Conservation (phyloP, 2,797 vertebrate species). For the Chelon labrosus region DNA sequence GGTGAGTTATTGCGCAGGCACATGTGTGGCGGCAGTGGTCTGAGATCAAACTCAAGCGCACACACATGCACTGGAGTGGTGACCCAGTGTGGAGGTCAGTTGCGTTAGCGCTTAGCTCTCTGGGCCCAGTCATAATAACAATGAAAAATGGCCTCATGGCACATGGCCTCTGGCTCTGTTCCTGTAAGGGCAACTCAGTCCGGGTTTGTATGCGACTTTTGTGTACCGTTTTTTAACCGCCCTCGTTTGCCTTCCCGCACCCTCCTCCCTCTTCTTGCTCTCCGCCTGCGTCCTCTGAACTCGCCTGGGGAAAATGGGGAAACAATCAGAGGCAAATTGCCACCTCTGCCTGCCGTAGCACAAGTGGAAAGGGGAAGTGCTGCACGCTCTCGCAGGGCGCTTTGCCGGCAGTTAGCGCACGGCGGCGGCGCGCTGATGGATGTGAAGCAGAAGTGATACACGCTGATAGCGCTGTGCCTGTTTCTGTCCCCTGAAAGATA, state of each 20-base stretch:
- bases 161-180: constrained; percentile 23
- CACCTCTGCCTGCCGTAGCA: constrained; percentile 24
- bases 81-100: constrained; percentile 62
- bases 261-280: not conserved
- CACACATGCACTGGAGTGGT: constrained; percentile 29
- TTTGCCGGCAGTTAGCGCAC: constrained; percentile 43
- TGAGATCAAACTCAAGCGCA: constrained; percentile 18
- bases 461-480: constrained; percentile 70
- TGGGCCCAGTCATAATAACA: constrained; percentile 51
- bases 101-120: constrained; percentile 36
- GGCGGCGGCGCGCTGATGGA: constrained; percentile 66
- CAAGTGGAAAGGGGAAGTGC: constrained; percentile 68
- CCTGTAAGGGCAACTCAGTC: constrained; percentile 1
- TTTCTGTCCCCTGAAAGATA: constrained; percentile 65
- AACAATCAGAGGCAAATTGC: constrained; percentile 79
- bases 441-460: constrained; percentile 72
- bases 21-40: constrained; percentile 2
- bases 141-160: constrained; percentile 61
- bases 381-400: constrained; percentile 55
- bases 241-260: not conserved
- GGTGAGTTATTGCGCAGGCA: constrained; percentile 48
- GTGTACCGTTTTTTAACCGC: constrained; percentile 41
- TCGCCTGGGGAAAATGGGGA: constrained; percentile 65
- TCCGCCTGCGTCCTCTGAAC: constrained; percentile 34
- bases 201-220: constrained; percentile 2